Evolutionary conservation across 2,113 vertebrate species (phyloP).

Genomic region (Polyodon spathula): DNA sequence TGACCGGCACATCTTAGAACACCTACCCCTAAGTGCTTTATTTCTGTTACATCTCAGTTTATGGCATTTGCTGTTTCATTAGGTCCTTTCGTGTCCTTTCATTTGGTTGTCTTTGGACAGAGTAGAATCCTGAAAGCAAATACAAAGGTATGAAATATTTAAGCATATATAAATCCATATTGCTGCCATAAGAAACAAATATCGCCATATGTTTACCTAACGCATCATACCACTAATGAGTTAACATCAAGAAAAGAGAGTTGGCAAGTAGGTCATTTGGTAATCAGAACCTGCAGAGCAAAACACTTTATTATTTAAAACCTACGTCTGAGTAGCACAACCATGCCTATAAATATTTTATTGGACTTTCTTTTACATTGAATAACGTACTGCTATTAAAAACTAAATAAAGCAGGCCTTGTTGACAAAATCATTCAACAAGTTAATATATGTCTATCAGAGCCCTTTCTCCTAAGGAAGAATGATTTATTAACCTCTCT

Average conservation of each 20-base stretch:
- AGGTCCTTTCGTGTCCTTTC: no score
- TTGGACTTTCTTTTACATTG: not conserved
- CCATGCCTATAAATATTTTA: constrained; percentile 11
- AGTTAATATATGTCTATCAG: not conserved
- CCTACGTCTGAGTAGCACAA: not conserved
- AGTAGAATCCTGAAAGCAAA: no score
- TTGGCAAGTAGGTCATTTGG: constrained; percentile 10
- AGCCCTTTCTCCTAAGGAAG: not conserved
- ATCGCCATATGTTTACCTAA: no score
- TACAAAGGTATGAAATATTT: no score
- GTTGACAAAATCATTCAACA: not conserved
- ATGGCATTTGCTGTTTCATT: no score
- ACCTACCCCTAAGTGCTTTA: no score
- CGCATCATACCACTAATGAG: not conserved
- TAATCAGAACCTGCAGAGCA: constrained; percentile 10
- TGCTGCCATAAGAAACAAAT: no score
- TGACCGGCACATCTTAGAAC: no score
- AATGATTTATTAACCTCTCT: not conserved
- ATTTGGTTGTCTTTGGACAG: no score
- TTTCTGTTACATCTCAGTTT: no score
- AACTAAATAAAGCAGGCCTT: not conserved
- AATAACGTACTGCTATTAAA: not conserved
- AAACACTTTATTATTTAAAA: constrained; percentile 9
- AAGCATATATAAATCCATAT: no score
- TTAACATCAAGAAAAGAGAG: not conserved